phyloP scores from a whole-genome alignment of 2,888 invertebrate species.

The Cerastis leucographa region DNA sequence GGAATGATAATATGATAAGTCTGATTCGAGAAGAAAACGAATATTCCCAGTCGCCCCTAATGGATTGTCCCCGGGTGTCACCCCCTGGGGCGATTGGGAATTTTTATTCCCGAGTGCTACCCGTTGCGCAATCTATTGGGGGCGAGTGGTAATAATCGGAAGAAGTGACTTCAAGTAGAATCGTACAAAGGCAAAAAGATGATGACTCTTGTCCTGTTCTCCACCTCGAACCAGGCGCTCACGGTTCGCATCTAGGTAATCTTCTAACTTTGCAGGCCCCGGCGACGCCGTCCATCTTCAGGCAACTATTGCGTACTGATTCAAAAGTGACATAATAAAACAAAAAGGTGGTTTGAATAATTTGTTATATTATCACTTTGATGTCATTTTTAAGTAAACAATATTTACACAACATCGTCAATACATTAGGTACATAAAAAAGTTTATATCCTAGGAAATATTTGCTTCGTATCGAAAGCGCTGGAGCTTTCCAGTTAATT shows the following conservation, averaged over 20 bases:
- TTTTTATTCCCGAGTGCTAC: no score
- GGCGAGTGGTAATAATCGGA: no score
- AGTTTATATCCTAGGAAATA: constrained; percentile 52
- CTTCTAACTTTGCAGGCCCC: no score
- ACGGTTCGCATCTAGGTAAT: background rate
- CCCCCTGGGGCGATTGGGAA: no score
- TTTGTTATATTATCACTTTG: constrained; percentile 69
- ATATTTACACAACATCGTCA: constrained; percentile 65
- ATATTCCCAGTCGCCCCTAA: no score
- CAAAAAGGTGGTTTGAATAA: constrained; percentile 47
- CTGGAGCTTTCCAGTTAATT: background rate
- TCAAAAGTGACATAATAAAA: constrained; percentile 23
- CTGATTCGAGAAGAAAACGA: background rate
- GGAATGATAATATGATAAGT: background rate
- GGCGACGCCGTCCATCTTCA: background rate
- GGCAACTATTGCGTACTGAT: no score
- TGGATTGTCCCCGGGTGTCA: no score
- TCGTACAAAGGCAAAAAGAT: background rate
- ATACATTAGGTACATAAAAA: constrained; percentile 57
- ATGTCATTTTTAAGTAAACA: constrained; percentile 70
- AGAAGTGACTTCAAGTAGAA: background rate
- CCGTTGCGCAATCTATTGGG: no score
- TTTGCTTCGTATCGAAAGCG: constrained; percentile 32
- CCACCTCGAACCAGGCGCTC: background rate
- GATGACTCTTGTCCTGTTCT: background rate